phyloP scores from a whole-genome alignment of 2,797 vertebrate genomes.

The Tolypeutes matacus region DNA sequence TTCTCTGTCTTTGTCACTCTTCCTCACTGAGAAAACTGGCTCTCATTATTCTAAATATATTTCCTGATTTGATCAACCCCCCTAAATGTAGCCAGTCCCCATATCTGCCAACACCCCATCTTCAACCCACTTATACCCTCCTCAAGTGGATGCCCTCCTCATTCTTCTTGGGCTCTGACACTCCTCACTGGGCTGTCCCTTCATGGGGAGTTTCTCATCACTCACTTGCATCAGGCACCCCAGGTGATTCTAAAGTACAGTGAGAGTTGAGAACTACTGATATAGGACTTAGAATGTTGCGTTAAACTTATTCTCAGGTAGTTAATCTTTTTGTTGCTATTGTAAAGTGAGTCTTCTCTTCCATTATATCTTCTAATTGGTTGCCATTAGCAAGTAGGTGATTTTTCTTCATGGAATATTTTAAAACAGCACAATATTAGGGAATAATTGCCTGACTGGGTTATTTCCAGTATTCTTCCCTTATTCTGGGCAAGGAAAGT shows the following conservation, averaged over 20 bases:
- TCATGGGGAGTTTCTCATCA: too few relatives aligned
- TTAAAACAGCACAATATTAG: not conserved
- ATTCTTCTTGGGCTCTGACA: too few relatives aligned
- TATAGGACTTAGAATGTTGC: not conserved
- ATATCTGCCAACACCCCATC: too few relatives aligned
- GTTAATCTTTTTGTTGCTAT: not conserved
- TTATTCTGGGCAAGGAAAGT: not conserved
- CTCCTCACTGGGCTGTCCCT: too few relatives aligned
- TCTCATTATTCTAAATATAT: too few relatives aligned
- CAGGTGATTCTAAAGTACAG: not conserved
- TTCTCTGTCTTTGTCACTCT: too few relatives aligned
- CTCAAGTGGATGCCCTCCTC: too few relatives aligned
- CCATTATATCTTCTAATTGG: not conserved
- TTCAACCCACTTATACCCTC: too few relatives aligned
- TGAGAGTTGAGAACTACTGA: not conserved
- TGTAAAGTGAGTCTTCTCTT: not conserved
- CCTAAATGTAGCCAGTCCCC: too few relatives aligned
- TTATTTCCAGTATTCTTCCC: not conserved
- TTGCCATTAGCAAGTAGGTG: not conserved
- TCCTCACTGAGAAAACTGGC: too few relatives aligned
- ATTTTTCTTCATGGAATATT: not conserved
- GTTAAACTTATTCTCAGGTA: not conserved
- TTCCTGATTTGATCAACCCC: too few relatives aligned
- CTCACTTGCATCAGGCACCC: not conserved
- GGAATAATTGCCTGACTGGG: not conserved